Evolutionary conservation across 2,797 vertebrate genomes (phyloP).

Genomic region (Coregonus ussuriensis): DNA sequence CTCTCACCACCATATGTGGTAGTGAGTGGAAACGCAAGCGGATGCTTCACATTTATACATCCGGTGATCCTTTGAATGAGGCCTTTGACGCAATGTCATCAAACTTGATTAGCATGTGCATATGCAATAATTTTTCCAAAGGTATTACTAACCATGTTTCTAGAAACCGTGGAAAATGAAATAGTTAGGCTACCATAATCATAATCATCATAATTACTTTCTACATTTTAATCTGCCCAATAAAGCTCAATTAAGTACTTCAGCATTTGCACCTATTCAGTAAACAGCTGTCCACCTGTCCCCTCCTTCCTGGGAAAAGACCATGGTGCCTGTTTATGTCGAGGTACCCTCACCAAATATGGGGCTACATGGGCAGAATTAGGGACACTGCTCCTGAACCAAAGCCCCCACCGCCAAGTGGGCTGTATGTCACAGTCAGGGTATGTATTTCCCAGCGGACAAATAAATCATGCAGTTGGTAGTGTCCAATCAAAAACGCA

Average conservation of each 20-base stretch:
- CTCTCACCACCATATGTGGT: too few relatives aligned
- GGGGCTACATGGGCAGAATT: constrained; percentile 33
- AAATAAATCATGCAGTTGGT: too few relatives aligned
- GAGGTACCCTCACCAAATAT: not conserved
- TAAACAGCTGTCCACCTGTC: constrained; percentile 43
- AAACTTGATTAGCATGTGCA: not conserved
- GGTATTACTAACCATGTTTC: not conserved
- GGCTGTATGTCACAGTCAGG: too few relatives aligned
- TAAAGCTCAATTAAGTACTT: constrained; percentile 10
- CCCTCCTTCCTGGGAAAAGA: constrained; percentile 1
- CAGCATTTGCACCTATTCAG: constrained; percentile 52
- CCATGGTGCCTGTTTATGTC: not conserved
- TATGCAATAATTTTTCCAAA: not conserved
- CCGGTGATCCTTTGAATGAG: not conserved
- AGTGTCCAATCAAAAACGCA: too few relatives aligned
- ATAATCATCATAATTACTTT: constrained; percentile 19
- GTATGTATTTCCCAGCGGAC: too few relatives aligned
- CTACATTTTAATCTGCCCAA: constrained; percentile 12
- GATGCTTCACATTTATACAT: too few relatives aligned
- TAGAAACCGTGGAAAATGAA: not conserved
- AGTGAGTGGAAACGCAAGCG: too few relatives aligned
- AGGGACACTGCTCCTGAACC: constrained; percentile 76
- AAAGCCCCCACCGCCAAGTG: not conserved
- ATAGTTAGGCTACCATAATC: constrained; percentile 18
- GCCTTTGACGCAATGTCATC: not conserved